Evolutionary conservation across 2,113 vertebrate species (phyloP).

Genomic region (Hystrix brachyura): DNA sequence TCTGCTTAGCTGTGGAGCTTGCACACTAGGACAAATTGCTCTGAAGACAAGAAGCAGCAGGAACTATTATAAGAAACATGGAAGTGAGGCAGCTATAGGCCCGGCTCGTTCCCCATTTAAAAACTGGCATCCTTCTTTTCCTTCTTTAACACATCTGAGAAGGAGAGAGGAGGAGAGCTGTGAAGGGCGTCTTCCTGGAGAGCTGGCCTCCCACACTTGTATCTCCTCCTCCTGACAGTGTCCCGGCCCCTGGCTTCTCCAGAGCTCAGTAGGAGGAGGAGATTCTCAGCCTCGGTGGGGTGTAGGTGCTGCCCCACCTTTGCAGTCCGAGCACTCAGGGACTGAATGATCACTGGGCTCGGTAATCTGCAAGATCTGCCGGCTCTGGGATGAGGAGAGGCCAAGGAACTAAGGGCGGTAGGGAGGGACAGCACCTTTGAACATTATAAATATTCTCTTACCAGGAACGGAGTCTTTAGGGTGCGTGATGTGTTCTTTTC

Average conservation of each 20-base stretch:
- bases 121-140: neutral
- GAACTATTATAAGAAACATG: neutral
- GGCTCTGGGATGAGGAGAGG: neutral
- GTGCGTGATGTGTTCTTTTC: neutral
- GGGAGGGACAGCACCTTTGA: neutral
- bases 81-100: neutral
- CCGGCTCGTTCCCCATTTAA: slow-evolving; percentile 6
- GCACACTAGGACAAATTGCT: neutral
- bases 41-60: neutral
- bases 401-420: neutral
- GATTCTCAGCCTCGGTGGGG: neutral
- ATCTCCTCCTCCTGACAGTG: rapidly evolving
- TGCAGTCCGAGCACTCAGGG: neutral
- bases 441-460: slow-evolving; percentile 19
- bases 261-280: too few relatives aligned
- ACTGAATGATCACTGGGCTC: neutral
- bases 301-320: rapidly evolving
- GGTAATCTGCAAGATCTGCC: neutral
- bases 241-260: neutral
- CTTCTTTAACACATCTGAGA: neutral
- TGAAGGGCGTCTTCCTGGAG: neutral
- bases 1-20: slow-evolving; percentile 40
- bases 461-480: neutral
- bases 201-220: neutral
- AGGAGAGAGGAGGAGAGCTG: neutral